phyloP scores from a whole-genome alignment of 2,113 vertebrate species.

The Rhinoderma darwinii region DNA sequence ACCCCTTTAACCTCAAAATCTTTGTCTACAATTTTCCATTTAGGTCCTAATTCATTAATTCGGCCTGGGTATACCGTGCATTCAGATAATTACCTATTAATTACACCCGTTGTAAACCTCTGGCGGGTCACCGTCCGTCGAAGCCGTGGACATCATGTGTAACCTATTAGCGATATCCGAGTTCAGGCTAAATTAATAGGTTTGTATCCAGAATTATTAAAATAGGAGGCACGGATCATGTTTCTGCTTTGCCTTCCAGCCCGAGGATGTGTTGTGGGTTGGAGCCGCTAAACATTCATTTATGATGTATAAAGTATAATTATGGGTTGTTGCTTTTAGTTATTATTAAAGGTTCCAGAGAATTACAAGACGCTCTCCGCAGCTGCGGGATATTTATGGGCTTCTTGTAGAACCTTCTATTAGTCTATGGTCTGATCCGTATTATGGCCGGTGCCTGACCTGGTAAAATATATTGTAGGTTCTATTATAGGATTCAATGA shows the following conservation, averaged over 20 bases:
- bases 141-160: not conserved
- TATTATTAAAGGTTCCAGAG: slow-evolving; percentile 40
- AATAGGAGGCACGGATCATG: not conserved
- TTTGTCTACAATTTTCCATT: not conserved
- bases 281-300: slow-evolving; percentile 29
- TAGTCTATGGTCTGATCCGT: not conserved
- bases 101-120: not conserved
- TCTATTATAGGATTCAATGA: not conserved
- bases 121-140: not conserved
- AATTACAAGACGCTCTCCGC: slow-evolving; percentile 29
- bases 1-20: not conserved
- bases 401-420: not conserved
- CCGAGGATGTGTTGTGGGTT: not conserved
- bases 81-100: slow-evolving; percentile 33
- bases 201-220: slow-evolving; percentile 1
- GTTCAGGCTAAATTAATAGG: not conserved
- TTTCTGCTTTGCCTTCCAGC: slow-evolving; percentile 3
- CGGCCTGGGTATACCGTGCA: not conserved
- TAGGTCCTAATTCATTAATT: not conserved
- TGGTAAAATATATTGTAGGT: not conserved
- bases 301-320: slow-evolving; percentile 42
- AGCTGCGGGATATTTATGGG: not conserved
- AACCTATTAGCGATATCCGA: not conserved
- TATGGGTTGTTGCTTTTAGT: slow-evolving; percentile 35
- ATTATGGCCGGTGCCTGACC: not conserved